Evolutionary conservation across 2,888 invertebrate species (phyloP).

Genomic region (Emmelina monodactyla): DNA sequence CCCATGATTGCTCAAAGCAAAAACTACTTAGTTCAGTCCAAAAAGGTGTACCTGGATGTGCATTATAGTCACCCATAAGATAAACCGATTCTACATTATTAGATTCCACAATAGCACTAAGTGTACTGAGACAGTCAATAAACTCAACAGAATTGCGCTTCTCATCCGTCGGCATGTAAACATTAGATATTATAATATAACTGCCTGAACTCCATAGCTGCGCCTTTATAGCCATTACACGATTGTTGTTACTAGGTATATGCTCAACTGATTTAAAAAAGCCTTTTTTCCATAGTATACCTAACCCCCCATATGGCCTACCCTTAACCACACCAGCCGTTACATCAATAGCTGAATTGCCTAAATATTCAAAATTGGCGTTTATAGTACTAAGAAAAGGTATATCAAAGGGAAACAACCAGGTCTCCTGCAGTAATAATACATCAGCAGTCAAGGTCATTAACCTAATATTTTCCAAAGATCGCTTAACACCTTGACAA

Average conservation of each 20-base stretch:
- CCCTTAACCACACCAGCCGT: conserved; percentile 6
- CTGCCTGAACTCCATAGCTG: neutral
- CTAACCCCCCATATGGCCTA: conserved; percentile 11
- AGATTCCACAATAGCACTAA: neutral
- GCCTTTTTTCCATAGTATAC: conserved; percentile 11
- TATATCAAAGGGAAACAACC: conserved; percentile 10
- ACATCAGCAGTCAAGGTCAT: neutral
- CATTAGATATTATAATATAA: neutral
- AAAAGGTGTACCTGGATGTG: neutral
- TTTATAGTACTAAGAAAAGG: conserved; percentile 4
- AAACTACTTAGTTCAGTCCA: conserved; percentile 1
- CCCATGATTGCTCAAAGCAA: neutral
- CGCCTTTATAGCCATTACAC: neutral
- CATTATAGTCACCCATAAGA: conserved; percentile 3
- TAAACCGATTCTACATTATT: conserved; percentile 1
- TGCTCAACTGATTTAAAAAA: conserved; percentile 4
- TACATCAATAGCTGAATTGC: conserved; percentile 9
- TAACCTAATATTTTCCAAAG: conserved; percentile 9
- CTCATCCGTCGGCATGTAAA: conserved; percentile 2
- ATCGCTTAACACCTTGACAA: conserved; percentile 17
- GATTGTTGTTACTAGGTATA: neutral
- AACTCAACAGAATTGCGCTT: neutral
- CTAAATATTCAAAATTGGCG: conserved; percentile 6
- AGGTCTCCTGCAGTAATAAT: conserved; percentile 4
- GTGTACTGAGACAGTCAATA: neutral